Conservation (phyloP, 2,888 invertebrate genomes). For the Drepana falcataria region DNA sequence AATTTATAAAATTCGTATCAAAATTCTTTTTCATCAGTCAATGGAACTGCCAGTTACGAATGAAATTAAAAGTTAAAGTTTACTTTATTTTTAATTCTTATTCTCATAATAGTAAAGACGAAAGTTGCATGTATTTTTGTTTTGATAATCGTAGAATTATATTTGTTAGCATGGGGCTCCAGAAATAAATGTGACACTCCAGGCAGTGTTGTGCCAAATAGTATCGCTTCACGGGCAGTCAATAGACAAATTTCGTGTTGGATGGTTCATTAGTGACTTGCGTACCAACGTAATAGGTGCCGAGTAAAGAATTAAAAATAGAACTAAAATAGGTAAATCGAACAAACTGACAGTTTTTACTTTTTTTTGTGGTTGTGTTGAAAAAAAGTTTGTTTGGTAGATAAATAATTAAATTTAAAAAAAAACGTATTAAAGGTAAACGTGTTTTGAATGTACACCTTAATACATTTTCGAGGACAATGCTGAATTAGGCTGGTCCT, state of each 20-base stretch:
- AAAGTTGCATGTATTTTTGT: slow-evolving; percentile 23
- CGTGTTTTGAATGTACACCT: no score
- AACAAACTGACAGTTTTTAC: background rate
- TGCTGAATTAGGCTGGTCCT: no score
- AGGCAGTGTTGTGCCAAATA: slow-evolving; percentile 61
- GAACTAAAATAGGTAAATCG: background rate
- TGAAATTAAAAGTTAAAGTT: background rate
- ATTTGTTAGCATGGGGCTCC: slow-evolving; percentile 57
- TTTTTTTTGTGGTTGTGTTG: no score
- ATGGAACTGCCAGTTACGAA: no score
- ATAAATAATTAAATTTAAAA: no score
- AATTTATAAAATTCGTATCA: slow-evolving; percentile 14
- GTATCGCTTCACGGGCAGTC: slow-evolving; percentile 51
- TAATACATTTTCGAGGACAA: no score
- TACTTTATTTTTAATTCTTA: slow-evolving; percentile 10
- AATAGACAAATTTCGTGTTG: slow-evolving; percentile 45
- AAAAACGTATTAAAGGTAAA: no score
- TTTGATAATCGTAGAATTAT: slow-evolving; percentile 35
- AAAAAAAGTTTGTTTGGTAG: no score
- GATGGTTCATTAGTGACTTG: slow-evolving; percentile 34
- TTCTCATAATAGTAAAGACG: slow-evolving; percentile 23
- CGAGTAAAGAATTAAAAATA: background rate
- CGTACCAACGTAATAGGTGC: background rate
- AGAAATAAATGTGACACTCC: slow-evolving; percentile 76
- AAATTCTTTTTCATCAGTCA: background rate